Evolutionary conservation across 1,140 invertebrate species (phyloP), one percentile per base, ranked within the genome.

Genomic region (Drosophila aff.): DNA sequence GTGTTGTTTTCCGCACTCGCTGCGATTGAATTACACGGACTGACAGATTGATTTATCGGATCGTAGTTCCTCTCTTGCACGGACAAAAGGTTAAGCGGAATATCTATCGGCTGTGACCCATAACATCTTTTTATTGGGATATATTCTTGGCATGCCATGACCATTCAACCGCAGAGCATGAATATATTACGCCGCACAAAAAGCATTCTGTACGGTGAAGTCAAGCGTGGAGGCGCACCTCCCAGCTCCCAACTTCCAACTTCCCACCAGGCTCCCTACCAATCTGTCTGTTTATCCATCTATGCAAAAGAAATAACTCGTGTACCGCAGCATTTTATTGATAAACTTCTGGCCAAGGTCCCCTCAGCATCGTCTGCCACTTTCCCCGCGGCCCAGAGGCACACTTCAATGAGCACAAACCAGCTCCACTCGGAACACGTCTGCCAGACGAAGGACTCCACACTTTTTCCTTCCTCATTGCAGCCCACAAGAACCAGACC

Each of bases 241-340:
- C 33, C 33, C 52, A 40, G 8, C 52, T 55, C 33, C 33, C 52
- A 38, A 7, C 52, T 55, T 18, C 18, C 23, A 28, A 28, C 49
- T 55, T 13, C 64, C 64, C 11, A 58, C 75, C 76, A 46, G 41
- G 31, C 57, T 78, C 71, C 74, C 68, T 43, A 21, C 46, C 76
- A 69, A 79, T 78, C 60, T 71, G 59, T 79, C 75, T 71, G 65
- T 49, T 79, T 78, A 79, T 79, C 68, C 81, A 72, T 74, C 84
- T 81, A 81, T 90, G 84, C 84, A 84, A 77, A 89, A 83, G 84
- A 84, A 87, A 87, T 89, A 87, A 90, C 84, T 89, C 85, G 73
- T 87, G 84, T 89, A 84, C 72, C 84, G 87, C 81, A 87, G 84
- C 73, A 81, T 87, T 87, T 87, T 87, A 89, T 87, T 87, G 84